These are phyloP conservation scores for Lophotriccus pileatus DNA, from an alignment of 2,797 vertebrate species.

Conservation along the genomic window DNA sequence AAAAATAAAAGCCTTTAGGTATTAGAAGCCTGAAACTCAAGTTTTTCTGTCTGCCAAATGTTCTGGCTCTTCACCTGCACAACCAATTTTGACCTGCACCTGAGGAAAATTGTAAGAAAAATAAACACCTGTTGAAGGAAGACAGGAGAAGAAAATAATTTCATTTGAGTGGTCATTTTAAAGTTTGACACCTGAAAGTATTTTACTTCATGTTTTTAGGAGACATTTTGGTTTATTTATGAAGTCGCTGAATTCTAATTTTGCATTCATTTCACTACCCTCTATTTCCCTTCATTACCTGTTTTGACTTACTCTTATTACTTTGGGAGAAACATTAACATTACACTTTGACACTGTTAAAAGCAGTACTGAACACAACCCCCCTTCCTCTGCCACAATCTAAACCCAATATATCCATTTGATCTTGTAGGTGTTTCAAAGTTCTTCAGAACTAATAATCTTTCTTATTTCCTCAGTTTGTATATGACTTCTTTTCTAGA, in stretches of 20 bases:
- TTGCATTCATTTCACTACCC: background rate
- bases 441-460: background rate
- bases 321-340: background rate
- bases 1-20: background rate
- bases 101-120: background rate
- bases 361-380: background rate
- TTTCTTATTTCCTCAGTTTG: background rate
- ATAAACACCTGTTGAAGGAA: background rate
- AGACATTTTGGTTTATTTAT: background rate
- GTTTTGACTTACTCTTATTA: background rate
- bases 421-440: background rate
- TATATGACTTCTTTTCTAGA: background rate
- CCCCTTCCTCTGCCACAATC: too few relatives aligned
- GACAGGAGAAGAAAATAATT: background rate
- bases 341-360: background rate
- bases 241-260: background rate
- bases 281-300: background rate
- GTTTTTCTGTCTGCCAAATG: background rate
- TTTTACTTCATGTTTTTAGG: background rate
- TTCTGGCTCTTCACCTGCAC: background rate
- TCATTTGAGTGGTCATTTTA: background rate
- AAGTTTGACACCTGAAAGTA: background rate
- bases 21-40: background rate
- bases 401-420: background rate
- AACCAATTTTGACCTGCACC: background rate